Percentiles rank a stretch among this genome's conserved stretches.
phyloP scores from a whole-genome alignment of 2,797 vertebrate genomes.

The Pterois miles region DNA sequence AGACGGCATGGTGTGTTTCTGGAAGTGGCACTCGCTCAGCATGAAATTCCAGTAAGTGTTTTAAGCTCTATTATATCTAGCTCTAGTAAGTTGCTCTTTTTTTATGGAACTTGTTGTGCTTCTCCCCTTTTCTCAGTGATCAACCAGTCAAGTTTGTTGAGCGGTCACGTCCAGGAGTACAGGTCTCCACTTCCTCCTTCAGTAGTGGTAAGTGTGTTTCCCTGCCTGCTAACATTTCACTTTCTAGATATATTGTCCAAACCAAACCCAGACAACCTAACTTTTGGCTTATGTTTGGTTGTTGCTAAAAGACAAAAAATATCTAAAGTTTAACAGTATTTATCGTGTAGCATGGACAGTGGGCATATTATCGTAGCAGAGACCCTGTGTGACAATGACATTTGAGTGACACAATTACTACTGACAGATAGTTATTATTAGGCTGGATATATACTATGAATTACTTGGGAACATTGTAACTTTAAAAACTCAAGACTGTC shows the following conservation, averaged over 20 bases:
- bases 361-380: not conserved
- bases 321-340: not conserved
- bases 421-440: not conserved
- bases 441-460: no score
- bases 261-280: not conserved
- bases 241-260: not conserved
- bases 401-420: not conserved
- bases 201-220: constrained; percentile 88
- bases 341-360: not conserved
- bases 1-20: constrained; percentile 98
- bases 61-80: not conserved
- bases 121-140: constrained; percentile 79
- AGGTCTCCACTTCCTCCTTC: constrained; percentile 97
- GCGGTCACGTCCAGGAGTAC: constrained; percentile 95
- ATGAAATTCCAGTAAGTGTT: constrained; percentile 94
- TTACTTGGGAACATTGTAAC: not conserved
- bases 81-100: not conserved
- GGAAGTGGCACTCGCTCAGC: constrained; percentile 94
- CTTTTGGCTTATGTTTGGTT: not conserved
- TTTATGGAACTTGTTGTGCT: not conserved
- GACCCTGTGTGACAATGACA: not conserved
- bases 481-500: not conserved
- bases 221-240: not conserved
- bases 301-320: not conserved
- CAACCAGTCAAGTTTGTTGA: constrained; percentile 96